Base-by-base conservation (phyloP, 2,113 vertebrate species). In the Malurus melanocephalus region DNA sequence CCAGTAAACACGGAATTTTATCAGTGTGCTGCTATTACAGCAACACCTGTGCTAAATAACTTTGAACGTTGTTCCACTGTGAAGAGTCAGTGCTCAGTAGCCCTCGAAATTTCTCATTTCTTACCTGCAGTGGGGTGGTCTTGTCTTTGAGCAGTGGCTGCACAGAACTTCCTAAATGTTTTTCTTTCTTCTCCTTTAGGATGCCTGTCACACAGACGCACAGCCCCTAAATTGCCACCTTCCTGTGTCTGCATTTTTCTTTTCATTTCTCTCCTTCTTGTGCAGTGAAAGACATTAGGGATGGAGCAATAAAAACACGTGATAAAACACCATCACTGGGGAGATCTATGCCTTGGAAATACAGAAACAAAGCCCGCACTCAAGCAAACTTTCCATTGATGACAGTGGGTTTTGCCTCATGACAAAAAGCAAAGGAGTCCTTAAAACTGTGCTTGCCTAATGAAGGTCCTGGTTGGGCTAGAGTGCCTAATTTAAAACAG, bases 61-160 rank as follows among this genome's bases (percentile, higher is more conserved):
- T 80, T 43, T 8, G 84, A 66, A 69, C 0, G 1, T 28, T 64
- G 60, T 65, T 67, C 66, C 46, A 74, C 74, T 80, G 75, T 84
- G 87, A 88, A 67, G 61, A 93, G 74, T 71, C 88, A 73, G 61
- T 92, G 92, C 81, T 94, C 93, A 90, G 86, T 46, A 87, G 33
- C 79, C 78, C 76, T 80, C 79, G 67, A 91, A 80, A 92, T 91
- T 92, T 96, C 85, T 96, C 92, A 95, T 90, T 96, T 97, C 85
- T 95, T 95, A 68, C 89, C 82, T 92, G 82, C 71, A 78, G 65
- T 85, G 84, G 86, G 38, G 43, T 71, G 38, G 55, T 72, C 40
- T 80, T 66, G 24, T 40, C 56, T 51, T 56, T 57, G 65, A 91
- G 61, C 20, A 61, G 23, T 35, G 28, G 9, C 46, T 90, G 46